phyloP scores from a whole-genome alignment of 2,797 vertebrate genomes.

The Natrix natrix region DNA sequence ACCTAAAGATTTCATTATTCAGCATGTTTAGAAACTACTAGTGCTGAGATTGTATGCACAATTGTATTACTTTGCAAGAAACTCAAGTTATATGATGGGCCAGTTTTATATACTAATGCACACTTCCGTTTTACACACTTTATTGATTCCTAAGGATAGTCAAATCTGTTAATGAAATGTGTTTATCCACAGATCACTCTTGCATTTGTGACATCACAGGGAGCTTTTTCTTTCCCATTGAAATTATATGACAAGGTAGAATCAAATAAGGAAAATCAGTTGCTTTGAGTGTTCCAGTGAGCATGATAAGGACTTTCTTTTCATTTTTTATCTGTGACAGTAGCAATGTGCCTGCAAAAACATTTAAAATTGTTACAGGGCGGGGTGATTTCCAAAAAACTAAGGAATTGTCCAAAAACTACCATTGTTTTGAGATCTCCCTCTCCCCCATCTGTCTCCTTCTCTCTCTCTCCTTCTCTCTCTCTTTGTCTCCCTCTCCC shows the following conservation, averaged over 20 bases:
- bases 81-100: not conserved
- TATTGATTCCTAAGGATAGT: not conserved
- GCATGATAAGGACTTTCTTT: conserved; percentile 38
- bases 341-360: conserved; percentile 46
- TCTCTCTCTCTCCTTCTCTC: no score
- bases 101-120: not conserved
- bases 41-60: not conserved
- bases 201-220: not conserved
- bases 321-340: conserved; percentile 33
- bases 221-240: not conserved
- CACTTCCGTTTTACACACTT: not conserved
- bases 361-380: conserved; percentile 37
- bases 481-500: no score
- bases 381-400: conserved; percentile 7
- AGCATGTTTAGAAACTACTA: not conserved
- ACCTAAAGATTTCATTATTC: not conserved
- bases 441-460: no score
- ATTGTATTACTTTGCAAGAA: not conserved
- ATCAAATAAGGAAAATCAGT: not conserved
- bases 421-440: not conserved
- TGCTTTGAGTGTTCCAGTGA: not conserved
- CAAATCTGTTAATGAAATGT: not conserved
- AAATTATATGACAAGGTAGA: not conserved
- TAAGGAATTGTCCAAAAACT: conserved; percentile 22
- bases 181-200: not conserved